Conservation (phyloP, 2,113 vertebrate genomes). For the Gulo gulo region DNA sequence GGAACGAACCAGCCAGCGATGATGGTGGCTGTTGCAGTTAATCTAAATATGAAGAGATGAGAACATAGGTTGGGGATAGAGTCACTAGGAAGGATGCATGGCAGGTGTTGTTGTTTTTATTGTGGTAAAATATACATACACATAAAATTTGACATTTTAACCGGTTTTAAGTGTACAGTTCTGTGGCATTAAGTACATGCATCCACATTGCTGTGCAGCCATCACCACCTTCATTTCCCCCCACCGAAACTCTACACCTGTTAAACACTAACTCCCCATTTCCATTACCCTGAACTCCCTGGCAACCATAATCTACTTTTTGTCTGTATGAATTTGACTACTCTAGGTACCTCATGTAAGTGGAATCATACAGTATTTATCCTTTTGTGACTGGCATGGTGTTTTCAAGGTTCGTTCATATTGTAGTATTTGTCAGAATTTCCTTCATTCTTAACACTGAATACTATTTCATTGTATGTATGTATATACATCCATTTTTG, state of each 20-base stretch:
- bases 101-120: not conserved
- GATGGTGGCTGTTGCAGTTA: not conserved
- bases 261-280: not conserved
- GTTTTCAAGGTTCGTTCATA: not conserved
- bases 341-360: not conserved
- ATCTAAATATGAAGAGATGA: not conserved
- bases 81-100: not conserved
- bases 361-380: not conserved
- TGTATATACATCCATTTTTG: not conserved
- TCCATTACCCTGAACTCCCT: not conserved
- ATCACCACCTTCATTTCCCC: not conserved
- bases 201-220: not conserved
- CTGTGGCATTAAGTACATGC: not conserved
- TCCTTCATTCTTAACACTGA: slow-evolving; percentile 14
- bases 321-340: not conserved
- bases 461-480: not conserved
- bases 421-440: slow-evolving; percentile 14
- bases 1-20: not conserved
- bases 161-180: not conserved
- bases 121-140: not conserved
- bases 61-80: not conserved
- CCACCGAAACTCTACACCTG: not conserved
- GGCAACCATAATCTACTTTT: not conserved
- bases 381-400: not conserved
- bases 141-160: not conserved